phyloP scores from a whole-genome alignment of 2,797 vertebrate species.

The Setipinna tenuifilis region DNA sequence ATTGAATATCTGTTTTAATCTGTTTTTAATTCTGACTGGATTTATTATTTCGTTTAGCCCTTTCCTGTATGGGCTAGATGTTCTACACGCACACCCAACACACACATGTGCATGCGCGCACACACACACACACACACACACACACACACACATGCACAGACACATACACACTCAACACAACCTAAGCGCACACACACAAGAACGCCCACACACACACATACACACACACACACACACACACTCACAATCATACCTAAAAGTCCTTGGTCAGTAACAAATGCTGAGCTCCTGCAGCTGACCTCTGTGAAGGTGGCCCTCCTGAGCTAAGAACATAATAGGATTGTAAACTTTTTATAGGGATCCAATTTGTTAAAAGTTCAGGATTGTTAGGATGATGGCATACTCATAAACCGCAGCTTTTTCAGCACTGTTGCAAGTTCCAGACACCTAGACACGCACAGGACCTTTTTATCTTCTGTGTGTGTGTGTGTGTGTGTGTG shows the following conservation, averaged over 20 bases:
- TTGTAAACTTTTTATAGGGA: slow-evolving; percentile 56
- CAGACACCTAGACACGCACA: slow-evolving; percentile 27
- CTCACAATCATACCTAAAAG: no score
- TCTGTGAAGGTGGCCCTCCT: slow-evolving; percentile 57
- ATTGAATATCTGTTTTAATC: no score
- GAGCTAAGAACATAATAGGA: slow-evolving; percentile 61
- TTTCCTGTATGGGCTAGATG: no score
- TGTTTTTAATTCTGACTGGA: no score
- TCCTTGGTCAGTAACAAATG: no score
- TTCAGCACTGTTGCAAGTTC: slow-evolving; percentile 40
- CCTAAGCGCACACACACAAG: neutral
- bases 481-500: no score
- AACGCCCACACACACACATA: neutral
- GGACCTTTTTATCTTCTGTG: neutral
- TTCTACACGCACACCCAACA: neutral
- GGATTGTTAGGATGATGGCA: slow-evolving; percentile 55
- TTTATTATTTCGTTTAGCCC: no score
- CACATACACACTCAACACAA: neutral
- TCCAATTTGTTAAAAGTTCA: slow-evolving; percentile 68
- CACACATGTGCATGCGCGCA: neutral
- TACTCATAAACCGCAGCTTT: slow-evolving; percentile 55
- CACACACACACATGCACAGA: neutral
- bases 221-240: neutral
- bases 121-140: neutral
- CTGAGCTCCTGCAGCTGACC: slow-evolving; percentile 37